phyloP scores from a whole-genome alignment of 2,113 vertebrate species.

The Corynorhinus townsendii region DNA sequence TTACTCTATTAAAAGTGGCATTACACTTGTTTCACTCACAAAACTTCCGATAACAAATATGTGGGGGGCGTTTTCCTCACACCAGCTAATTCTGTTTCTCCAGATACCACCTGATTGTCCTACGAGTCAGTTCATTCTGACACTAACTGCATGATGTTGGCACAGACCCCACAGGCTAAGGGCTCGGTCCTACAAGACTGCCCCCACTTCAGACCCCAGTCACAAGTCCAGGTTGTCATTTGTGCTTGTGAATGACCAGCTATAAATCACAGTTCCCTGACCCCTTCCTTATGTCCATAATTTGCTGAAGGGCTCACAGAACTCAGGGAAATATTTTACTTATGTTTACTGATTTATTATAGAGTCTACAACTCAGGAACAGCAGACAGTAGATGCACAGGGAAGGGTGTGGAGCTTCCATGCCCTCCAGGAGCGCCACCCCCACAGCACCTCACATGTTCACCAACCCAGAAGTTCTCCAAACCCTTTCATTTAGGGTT shows the following conservation, averaged over 20 bases:
- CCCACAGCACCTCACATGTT: not conserved
- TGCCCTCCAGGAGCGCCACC: not conserved
- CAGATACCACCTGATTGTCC: not conserved
- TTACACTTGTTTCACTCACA: not conserved
- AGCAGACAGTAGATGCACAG: not conserved
- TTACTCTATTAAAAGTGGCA: not conserved
- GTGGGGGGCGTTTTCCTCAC: not conserved
- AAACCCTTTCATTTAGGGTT: not conserved
- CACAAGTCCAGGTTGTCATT: not conserved
- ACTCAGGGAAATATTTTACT: not conserved
- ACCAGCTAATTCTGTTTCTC: not conserved
- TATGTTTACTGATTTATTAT: not conserved
- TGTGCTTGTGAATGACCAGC: not conserved
- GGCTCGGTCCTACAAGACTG: not conserved
- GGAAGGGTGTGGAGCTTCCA: not conserved
- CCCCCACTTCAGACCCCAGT: not conserved
- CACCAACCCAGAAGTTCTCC: not conserved
- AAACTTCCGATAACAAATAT: too few relatives aligned
- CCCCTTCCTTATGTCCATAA: not conserved
- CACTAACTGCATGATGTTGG: fast-evolving
- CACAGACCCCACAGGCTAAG: not conserved
- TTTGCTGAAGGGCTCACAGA: not conserved
- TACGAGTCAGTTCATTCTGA: not conserved
- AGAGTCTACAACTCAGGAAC: fast-evolving
- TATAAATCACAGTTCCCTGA: not conserved